These are phyloP conservation scores for Xestia c-nigrum DNA, from an alignment of 2,888 invertebrate genomes.

Conservation along the genomic window DNA sequence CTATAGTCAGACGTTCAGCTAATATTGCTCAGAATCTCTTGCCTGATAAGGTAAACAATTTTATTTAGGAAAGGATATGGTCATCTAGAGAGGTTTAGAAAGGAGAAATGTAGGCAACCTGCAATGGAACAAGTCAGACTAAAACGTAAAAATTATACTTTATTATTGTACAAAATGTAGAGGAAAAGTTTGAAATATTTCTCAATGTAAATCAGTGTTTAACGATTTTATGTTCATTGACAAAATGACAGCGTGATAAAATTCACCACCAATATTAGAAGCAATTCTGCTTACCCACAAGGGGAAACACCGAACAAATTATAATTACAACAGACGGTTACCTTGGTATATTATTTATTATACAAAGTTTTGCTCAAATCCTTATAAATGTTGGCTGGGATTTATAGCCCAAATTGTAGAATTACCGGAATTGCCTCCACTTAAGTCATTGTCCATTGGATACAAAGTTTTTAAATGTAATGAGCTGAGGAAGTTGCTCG, in stretches of 20 bases:
- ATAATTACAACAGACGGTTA: slow-evolving; percentile 40
- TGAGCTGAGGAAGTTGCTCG: slow-evolving; percentile 42
- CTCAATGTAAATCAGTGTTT: neutral
- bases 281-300: slow-evolving; percentile 1
- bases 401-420: slow-evolving; percentile 64
- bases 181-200: neutral
- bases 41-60: neutral
- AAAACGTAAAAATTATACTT: neutral
- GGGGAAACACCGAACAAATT: slow-evolving; percentile 23
- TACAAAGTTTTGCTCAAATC: slow-evolving; percentile 62
- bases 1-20: neutral
- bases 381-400: slow-evolving; percentile 58
- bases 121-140: neutral
- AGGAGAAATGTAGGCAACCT: neutral
- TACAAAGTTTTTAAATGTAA: slow-evolving; percentile 54
- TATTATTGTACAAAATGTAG: neutral
- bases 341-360: slow-evolving; percentile 67
- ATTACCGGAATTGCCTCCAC: slow-evolving; percentile 60
- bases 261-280: neutral
- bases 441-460: slow-evolving; percentile 59
- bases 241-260: neutral
- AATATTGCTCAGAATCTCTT: neutral
- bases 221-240: neutral
- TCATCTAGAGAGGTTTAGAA: neutral
- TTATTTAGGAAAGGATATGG: neutral